Percentiles rank a stretch among this genome's conserved stretches.
These are phyloP conservation scores for Lepas anatifera DNA, from an alignment of 2,888 invertebrate species.

Conservation along the genomic window DNA sequence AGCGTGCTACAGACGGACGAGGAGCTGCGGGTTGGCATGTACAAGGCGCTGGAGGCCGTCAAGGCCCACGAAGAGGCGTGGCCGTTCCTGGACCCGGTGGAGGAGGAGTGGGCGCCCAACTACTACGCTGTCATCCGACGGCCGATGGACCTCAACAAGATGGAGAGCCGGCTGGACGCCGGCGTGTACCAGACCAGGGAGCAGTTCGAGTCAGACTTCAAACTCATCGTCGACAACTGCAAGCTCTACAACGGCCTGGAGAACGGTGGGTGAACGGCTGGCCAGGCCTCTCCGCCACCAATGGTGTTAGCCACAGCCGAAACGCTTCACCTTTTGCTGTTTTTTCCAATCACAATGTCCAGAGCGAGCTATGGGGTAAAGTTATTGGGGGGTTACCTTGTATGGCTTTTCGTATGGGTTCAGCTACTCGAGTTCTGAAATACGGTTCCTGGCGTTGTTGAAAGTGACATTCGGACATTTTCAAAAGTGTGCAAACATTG, in stretches of 20 bases:
- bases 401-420: too few species aligned
- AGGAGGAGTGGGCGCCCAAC: slow-evolving; percentile 83
- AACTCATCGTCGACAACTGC: slow-evolving; percentile 84
- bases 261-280: slow-evolving; percentile 52
- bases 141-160: slow-evolving; percentile 77
- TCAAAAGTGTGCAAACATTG: too few species aligned
- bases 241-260: slow-evolving; percentile 82
- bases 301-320: too few species aligned
- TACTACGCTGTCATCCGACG: slow-evolving; percentile 48
- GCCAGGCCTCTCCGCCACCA: background rate
- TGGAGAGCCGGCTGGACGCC: slow-evolving; percentile 73
- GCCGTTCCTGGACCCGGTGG: slow-evolving; percentile 88
- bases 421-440: too few species aligned
- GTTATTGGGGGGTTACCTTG: too few species aligned
- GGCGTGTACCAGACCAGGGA: slow-evolving; percentile 65
- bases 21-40: slow-evolving; percentile 62
- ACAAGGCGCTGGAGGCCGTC: slow-evolving; percentile 76
- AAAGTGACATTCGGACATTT: too few species aligned
- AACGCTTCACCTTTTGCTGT: too few species aligned
- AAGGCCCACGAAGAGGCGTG: slow-evolving; percentile 83
- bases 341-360: too few species aligned
- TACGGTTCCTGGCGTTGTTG: too few species aligned
- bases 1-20: slow-evolving; percentile 24
- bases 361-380: background rate
- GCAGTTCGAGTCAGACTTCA: slow-evolving; percentile 77